Evolutionary conservation across 2,113 vertebrate genomes (phyloP).

Genomic region (Shinisaurus crocodilurus): DNA sequence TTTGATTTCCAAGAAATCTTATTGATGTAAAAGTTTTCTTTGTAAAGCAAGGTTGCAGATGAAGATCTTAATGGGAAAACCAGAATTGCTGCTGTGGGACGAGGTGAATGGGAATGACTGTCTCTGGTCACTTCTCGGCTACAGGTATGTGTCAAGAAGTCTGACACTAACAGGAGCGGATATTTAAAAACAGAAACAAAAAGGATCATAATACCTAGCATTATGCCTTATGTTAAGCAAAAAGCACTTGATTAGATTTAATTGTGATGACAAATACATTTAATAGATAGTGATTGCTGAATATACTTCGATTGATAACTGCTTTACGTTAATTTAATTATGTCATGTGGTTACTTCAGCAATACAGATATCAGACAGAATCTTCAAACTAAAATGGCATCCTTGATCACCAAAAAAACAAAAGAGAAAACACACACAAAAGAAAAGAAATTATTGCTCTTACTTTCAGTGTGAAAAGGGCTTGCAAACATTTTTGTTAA

Average conservation of each 20-base stretch:
- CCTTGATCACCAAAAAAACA: constrained; percentile 64
- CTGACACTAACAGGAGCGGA: constrained; percentile 36
- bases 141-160: background rate
- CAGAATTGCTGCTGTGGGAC: background rate
- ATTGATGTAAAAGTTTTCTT: background rate
- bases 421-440: background rate
- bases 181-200: constrained; percentile 31
- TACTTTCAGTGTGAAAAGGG: constrained; percentile 87
- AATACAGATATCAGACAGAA: constrained; percentile 70
- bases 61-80: background rate
- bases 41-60: background rate
- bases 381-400: constrained; percentile 69
- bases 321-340: constrained; percentile 66
- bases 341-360: constrained; percentile 54
- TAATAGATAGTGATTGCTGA: constrained; percentile 54
- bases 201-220: constrained; percentile 31
- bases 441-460: constrained; percentile 76
- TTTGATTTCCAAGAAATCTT: background rate
- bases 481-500: constrained; percentile 99
- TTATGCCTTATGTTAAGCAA: constrained; percentile 36
- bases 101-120: background rate
- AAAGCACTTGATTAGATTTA: constrained; percentile 50
- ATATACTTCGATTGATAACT: constrained; percentile 36
- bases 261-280: constrained; percentile 33
- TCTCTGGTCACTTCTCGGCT: background rate